These are phyloP conservation scores for cat (Felis catus) DNA, from an alignment of 2,113 vertebrate species.

Conservation along the genomic window F.catus_Fca126_mat1.0 CM031423.1:32108001-32108500, in stretches of 20 bases:
- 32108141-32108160: background rate
- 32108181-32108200: background rate
- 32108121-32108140: background rate
- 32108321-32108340: background rate
- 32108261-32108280: background rate
- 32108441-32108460: background rate
- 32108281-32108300: background rate
- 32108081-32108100: background rate
- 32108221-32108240: background rate
- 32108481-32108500: background rate
- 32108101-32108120: rapidly evolving
- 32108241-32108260: background rate
- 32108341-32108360: background rate
- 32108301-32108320: background rate
- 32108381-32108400: background rate
- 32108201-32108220: background rate
- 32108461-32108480: background rate
- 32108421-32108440: background rate
- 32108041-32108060: background rate
- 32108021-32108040: background rate
- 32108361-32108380: background rate
- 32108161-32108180: background rate
- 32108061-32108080: background rate
- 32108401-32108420: background rate
- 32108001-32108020: background rate